Evolutionary conservation across 2,113 vertebrate species (phyloP).

Genomic region (Canis aureus): DNA sequence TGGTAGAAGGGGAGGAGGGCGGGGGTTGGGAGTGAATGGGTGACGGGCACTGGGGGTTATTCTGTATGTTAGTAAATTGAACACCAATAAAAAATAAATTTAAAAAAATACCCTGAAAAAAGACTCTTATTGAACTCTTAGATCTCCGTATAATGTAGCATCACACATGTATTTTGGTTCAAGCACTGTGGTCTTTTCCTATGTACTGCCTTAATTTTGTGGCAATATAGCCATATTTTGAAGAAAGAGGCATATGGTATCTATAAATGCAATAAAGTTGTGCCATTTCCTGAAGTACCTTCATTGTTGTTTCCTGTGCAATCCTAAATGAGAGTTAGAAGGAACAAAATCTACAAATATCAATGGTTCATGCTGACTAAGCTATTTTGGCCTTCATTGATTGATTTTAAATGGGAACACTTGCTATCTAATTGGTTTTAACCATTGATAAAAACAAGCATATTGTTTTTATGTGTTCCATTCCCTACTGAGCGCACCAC

Average conservation of each 20-base stretch:
- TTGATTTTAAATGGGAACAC: conserved; percentile 70
- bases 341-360: conserved; percentile 60
- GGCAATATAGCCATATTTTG: neutral
- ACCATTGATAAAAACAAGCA: conserved; percentile 48
- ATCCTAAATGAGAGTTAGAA: neutral
- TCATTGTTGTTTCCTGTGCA: neutral
- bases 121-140: neutral
- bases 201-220: neutral
- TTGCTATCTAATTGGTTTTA: conserved; percentile 60
- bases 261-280: neutral
- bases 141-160: neutral
- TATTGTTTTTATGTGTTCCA: neutral
- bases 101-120: neutral
- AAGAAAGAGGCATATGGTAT: neutral
- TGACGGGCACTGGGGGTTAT: too few species aligned
- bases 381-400: conserved; percentile 57
- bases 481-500: conserved; percentile 51
- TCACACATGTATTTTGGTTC: neutral
- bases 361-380: conserved; percentile 68
- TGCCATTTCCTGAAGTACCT: neutral
- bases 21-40: too few species aligned
- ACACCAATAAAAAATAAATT: too few species aligned
- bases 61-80: too few species aligned
- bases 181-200: neutral
- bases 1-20: too few species aligned